Evolutionary conservation across 2,888 invertebrate species (phyloP).

Genomic region (Meganola albula): DNA sequence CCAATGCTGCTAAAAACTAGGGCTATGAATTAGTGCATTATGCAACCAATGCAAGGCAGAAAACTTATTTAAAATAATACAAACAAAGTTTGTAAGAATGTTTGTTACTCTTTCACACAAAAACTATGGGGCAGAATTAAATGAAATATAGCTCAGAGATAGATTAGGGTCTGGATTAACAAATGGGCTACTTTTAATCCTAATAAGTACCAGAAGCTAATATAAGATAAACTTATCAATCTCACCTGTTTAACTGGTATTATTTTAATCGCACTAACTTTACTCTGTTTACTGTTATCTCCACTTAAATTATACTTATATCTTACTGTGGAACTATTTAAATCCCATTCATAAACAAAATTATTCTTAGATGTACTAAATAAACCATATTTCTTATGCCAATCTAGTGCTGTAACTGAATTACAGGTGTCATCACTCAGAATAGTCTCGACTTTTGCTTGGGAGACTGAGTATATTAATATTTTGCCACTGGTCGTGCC

Average conservation of each 20-base stretch:
- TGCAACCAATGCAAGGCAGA: too few species aligned
- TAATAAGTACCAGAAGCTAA: too few species aligned
- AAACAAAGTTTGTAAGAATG: too few species aligned
- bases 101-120: too few species aligned
- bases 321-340: conserved; percentile 61
- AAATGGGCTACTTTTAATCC: too few species aligned
- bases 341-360: conserved; percentile 76
- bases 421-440: conserved; percentile 58
- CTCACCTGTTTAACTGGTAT: conserved; percentile 73
- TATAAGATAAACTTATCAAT: neutral
- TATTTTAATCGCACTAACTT: conserved; percentile 79
- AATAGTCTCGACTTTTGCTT: conserved; percentile 79
- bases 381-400: conserved; percentile 71
- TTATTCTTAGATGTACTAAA: conserved; percentile 75
- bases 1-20: too few species aligned
- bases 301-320: conserved; percentile 69
- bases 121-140: too few species aligned
- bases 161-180: too few species aligned
- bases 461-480: conserved; percentile 82
- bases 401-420: conserved; percentile 71
- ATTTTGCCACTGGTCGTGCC: conserved; percentile 86
- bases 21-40: too few species aligned
- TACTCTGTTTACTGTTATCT: conserved; percentile 81
- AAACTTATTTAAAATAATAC: too few species aligned
- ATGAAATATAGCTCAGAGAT: too few species aligned